phyloP scores from a whole-genome alignment of 2,113 vertebrate species.

The Fulmarus glacialis region DNA sequence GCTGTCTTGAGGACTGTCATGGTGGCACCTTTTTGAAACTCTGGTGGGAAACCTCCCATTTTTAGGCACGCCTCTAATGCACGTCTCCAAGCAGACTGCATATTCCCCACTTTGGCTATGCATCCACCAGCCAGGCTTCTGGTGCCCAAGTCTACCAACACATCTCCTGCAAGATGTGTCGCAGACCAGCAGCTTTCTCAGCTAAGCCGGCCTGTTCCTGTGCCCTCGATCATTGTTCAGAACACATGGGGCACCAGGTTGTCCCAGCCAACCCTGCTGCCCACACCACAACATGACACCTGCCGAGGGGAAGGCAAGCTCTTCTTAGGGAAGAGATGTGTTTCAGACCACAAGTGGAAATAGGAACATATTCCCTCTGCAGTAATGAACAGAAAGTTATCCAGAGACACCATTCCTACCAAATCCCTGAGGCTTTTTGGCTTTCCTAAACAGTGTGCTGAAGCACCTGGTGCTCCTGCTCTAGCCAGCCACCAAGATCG shows the following conservation, averaged over 20 bases:
- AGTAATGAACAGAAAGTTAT: not conserved
- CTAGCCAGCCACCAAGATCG: not conserved
- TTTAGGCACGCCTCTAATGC: not conserved
- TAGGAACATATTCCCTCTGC: not conserved
- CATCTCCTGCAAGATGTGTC: not conserved
- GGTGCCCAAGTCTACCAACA: not conserved
- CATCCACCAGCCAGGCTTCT: not conserved
- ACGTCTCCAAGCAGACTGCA: not conserved
- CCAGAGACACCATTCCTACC: not conserved
- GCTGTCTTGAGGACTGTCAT: not conserved
- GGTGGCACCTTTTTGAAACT: fast-evolving
- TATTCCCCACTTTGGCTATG: not conserved
- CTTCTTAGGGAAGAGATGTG: not conserved
- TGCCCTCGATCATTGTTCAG: not conserved
- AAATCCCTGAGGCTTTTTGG: not conserved
- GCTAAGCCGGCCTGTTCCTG: not conserved
- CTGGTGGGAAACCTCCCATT: not conserved
- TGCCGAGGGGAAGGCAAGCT: not conserved
- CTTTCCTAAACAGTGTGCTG: not conserved
- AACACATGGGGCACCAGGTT: not conserved
- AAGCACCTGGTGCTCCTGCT: not conserved
- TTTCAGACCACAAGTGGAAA: not conserved
- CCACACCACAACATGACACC: not conserved
- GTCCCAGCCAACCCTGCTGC: not conserved
- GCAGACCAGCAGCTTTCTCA: not conserved